Conservation (phyloP, 2,888 invertebrate genomes). For the Rhagonycha fulva region DNA sequence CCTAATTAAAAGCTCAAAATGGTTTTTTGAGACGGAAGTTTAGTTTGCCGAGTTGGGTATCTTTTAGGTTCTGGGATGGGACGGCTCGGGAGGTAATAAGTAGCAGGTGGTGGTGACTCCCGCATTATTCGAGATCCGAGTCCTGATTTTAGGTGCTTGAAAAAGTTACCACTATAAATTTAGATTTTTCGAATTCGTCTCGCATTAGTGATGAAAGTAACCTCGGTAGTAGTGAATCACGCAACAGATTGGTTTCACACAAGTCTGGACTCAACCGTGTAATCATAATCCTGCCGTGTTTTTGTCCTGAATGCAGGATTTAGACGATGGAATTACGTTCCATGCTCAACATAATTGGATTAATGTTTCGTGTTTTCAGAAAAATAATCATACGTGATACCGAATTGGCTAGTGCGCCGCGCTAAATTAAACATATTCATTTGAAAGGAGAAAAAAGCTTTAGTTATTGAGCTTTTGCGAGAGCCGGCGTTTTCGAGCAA, state of each 20-base stretch:
- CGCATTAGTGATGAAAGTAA: not conserved
- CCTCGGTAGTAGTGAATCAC: slow-evolving; percentile 39
- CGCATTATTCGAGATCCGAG: slow-evolving; percentile 27
- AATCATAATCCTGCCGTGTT: slow-evolving; percentile 42
- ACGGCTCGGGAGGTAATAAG: slow-evolving; percentile 18
- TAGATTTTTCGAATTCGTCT: not conserved
- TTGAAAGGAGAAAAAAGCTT: slow-evolving; percentile 39
- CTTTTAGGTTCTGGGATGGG: not conserved
- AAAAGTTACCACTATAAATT: not conserved
- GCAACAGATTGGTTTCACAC: slow-evolving; percentile 46
- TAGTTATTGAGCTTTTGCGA: slow-evolving; percentile 42
- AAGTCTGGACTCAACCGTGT: slow-evolving; percentile 40
- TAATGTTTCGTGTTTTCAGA: slow-evolving; percentile 25
- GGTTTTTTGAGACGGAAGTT: not conserved
- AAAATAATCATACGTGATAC: slow-evolving; percentile 31
- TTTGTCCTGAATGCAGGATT: slow-evolving; percentile 32
- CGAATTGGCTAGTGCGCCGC: slow-evolving; percentile 47
- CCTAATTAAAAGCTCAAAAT: not conserved
- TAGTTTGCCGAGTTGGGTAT: not conserved
- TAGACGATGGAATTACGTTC: slow-evolving; percentile 30
- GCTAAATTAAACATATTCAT: slow-evolving; percentile 51
- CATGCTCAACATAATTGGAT: slow-evolving; percentile 31
- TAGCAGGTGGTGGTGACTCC: slow-evolving; percentile 49
- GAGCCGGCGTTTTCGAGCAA: slow-evolving; percentile 37
- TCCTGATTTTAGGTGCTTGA: not conserved